phyloP scores from a whole-genome alignment of 1,140 invertebrate species.

The Drosophila pseudoobscura region DNA sequence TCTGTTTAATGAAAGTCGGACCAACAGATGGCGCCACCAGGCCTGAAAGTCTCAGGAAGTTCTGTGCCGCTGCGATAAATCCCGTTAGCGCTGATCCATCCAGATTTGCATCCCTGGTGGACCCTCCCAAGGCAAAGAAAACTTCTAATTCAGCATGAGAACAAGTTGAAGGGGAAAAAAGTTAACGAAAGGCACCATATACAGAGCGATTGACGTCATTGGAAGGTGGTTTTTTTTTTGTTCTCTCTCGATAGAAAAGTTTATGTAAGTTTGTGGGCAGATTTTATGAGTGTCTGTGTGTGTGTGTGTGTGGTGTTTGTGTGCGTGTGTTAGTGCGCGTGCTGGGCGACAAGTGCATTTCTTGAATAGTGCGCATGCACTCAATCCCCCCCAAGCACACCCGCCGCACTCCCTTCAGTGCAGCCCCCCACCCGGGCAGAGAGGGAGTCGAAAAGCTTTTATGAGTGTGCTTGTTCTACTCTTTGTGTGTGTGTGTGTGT shows the following conservation, averaged over 20 bases:
- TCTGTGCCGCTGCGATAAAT: too few relatives aligned
- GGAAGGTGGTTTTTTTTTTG: conserved; percentile 27
- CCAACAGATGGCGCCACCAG: conserved; percentile 58
- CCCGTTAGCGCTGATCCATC: too few relatives aligned
- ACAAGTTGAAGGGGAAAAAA: conserved; percentile 42
- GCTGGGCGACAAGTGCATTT: conserved; percentile 74
- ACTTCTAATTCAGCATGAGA: neutral
- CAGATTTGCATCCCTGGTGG: too few relatives aligned
- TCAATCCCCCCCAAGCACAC: conserved; percentile 16
- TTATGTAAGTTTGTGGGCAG: conserved; percentile 59
- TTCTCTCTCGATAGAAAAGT: conserved; percentile 65
- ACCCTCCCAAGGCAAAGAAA: too few relatives aligned
- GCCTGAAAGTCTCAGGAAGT: neutral
- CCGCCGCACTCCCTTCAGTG: conserved; percentile 1
- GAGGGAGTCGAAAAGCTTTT: conserved; percentile 56
- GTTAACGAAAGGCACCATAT: conserved; percentile 56
- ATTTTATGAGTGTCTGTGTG: neutral
- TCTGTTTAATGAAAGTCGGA: conserved; percentile 8
- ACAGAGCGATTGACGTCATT: conserved; percentile 69
- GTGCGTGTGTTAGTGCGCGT: conserved; percentile 61
- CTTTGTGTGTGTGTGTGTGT: conserved; percentile 17
- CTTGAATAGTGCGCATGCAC: conserved; percentile 76
- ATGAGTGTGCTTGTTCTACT: conserved; percentile 30
- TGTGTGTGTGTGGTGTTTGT: conserved; percentile 9
- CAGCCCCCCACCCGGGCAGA: conserved; percentile 6